These are phyloP conservation scores for Pitangus sulphuratus DNA, from an alignment of 2,797 vertebrate species.

Conservation along the genomic window DNA sequence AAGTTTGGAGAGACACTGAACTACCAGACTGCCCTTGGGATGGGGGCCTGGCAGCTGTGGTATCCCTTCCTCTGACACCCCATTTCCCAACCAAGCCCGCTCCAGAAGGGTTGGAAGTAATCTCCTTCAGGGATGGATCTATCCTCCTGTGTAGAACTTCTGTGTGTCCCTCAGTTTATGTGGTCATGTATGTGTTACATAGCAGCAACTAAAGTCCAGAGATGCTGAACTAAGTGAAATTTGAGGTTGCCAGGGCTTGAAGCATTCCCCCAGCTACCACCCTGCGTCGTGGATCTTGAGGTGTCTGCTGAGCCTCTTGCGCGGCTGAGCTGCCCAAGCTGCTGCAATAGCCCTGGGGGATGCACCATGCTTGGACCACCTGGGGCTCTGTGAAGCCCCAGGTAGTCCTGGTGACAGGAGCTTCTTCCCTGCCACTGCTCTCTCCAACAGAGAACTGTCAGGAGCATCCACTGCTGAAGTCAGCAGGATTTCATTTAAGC, in stretches of 20 bases:
- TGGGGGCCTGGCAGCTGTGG: not conserved
- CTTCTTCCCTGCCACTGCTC: not conserved
- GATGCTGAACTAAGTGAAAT: not conserved
- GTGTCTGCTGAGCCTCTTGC: not conserved
- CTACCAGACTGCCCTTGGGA: not conserved
- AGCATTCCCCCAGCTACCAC: not conserved
- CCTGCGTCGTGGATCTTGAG: fast-evolving
- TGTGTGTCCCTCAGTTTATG: not conserved
- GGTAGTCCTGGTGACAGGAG: not conserved
- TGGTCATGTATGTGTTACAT: not conserved
- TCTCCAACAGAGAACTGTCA: not conserved
- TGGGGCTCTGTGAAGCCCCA: not conserved
- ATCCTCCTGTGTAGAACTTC: not conserved
- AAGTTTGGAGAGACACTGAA: not conserved
- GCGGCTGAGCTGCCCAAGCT: fast-evolving
- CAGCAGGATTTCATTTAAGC: not conserved
- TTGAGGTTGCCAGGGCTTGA: not conserved
- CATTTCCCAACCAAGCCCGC: not conserved
- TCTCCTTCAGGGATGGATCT: not conserved
- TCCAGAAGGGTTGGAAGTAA: not conserved
- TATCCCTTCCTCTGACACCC: not conserved
- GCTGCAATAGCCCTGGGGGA: no score
- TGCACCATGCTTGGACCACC: not conserved
- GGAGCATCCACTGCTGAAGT: not conserved
- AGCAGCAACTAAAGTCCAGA: not conserved